These are phyloP conservation scores for Agonopterix heracliana DNA, from an alignment of 2,888 invertebrate species.

Conservation along the genomic window DNA sequence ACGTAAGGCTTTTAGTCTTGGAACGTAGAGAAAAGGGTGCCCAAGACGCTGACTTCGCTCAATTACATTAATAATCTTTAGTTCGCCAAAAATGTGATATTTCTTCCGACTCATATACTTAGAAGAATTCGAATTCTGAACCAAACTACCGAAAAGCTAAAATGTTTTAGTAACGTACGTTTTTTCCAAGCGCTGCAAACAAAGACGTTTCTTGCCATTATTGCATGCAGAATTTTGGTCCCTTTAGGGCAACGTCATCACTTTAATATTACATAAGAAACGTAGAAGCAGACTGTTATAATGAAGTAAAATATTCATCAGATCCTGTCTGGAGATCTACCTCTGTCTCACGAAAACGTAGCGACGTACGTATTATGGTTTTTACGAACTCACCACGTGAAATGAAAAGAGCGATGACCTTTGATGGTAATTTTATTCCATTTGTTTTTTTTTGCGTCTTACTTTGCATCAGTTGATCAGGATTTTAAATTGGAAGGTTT, in stretches of 20 bases:
- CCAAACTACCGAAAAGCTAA: too few relatives aligned
- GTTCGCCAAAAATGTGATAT: conserved; percentile 32
- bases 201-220: too few relatives aligned
- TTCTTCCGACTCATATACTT: neutral
- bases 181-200: too few relatives aligned
- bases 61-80: conserved; percentile 61
- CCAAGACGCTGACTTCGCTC: conserved; percentile 54
- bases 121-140: too few relatives aligned
- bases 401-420: conserved; percentile 1
- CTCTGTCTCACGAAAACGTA: conserved; percentile 40
- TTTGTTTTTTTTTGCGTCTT: too few relatives aligned
- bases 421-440: neutral
- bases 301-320: conserved; percentile 74
- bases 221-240: neutral
- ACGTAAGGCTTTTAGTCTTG: conserved; percentile 56
- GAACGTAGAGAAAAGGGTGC: conserved; percentile 63
- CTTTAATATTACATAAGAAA: conserved; percentile 48
- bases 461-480: too few relatives aligned
- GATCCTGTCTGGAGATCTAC: conserved; percentile 57
- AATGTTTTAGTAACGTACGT: too few relatives aligned
- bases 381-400: neutral
- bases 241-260: conserved; percentile 21
- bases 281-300: conserved; percentile 54
- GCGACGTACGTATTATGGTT: conserved; percentile 29
- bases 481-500: too few relatives aligned